A percentile compares a stretch with the other conserved stretches of the same genome.
Evolutionary conservation across 1,140 invertebrate genomes (phyloP).

Genomic region (Argopecten irradians): DNA sequence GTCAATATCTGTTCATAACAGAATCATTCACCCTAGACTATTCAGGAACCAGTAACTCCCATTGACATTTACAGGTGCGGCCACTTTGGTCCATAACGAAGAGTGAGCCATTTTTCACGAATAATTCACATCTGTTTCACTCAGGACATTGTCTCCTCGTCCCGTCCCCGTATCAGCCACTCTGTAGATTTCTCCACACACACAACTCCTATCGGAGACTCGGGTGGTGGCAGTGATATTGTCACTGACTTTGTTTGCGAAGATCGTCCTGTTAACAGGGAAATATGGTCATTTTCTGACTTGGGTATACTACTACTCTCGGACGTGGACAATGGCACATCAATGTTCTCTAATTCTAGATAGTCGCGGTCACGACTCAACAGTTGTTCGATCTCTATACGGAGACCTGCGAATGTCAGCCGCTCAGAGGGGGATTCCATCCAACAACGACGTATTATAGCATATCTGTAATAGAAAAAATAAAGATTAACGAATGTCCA

Average conservation of each 20-base stretch:
- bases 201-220: slow-evolving; percentile 24
- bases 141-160: slow-evolving; percentile 44
- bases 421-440: slow-evolving; percentile 84
- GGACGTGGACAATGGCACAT: slow-evolving; percentile 68
- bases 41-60: neutral
- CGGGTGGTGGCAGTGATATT: slow-evolving; percentile 30
- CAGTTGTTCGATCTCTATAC: slow-evolving; percentile 82
- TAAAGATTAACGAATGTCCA: neutral
- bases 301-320: slow-evolving; percentile 67
- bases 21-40: neutral
- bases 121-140: neutral
- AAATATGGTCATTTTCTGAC: slow-evolving; percentile 46
- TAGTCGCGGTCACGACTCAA: slow-evolving; percentile 74
- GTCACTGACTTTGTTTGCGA: slow-evolving; percentile 35
- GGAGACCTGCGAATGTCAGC: slow-evolving; percentile 85
- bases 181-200: slow-evolving; percentile 37
- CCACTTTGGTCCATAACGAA: neutral
- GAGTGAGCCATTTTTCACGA: neutral
- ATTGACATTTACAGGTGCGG: neutral
- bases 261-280: slow-evolving; percentile 32
- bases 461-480: slow-evolving; percentile 81
- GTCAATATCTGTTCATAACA: neutral
- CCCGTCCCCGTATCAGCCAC: slow-evolving; percentile 35
- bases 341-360: slow-evolving; percentile 73
- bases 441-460: slow-evolving; percentile 89